Evolutionary conservation across 2,113 vertebrate species (phyloP), one percentile per base, ranked within the genome.

Genomic region (Lagenorhynchus albirostris): DNA sequence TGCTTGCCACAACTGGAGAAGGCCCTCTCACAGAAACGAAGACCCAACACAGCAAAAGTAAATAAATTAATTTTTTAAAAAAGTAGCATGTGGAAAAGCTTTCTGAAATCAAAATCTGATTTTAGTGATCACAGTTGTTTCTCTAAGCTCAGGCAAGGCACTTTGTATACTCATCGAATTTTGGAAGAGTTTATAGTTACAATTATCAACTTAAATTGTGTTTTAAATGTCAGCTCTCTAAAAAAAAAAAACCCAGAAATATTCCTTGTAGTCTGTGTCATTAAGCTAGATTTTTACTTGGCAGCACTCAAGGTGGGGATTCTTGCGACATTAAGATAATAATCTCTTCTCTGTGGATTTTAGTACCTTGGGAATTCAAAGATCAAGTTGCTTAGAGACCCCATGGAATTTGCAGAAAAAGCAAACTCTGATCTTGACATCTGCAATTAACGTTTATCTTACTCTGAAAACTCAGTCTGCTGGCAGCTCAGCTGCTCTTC

Each of bases 371-470:
- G 96, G 97, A 94, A 96, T 97, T 97, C 95, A 97, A 91, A 98
- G 97, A 98, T 97, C 97, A 98, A 94, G 96, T 96, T 98, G 92
- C 97, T 91, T 89, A 96, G 91, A 96, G 97, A 98, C 92, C 63
- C 79, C 29, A 2, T 89, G 96, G 97, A 98, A 98, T 98, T 86
- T 96, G 96, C 93, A 97, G 92, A 96, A 97, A 97, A 97, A 96
- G 97, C 96, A 98, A 98, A 95, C 84, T 96, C 89, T 97, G 97
- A 98, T 98, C 97, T 98, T 96, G 97, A 97, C 93, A 95, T 97
- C 96, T 97, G 95, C 97, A 98, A 98, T 98, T 97, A 98, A 96
- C 84, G 47, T 97, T 98, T 97, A 95, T 97, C 96, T 97, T 88
- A 87, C 86, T 96, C 86, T 91, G 65, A 96, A 98, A 97, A 94